Evolutionary conservation across 92 coral and sea anemone species (phyloP), one percentile per base, ranked within the genome.

Genomic region (Epizoanthus fatuus): DNA sequence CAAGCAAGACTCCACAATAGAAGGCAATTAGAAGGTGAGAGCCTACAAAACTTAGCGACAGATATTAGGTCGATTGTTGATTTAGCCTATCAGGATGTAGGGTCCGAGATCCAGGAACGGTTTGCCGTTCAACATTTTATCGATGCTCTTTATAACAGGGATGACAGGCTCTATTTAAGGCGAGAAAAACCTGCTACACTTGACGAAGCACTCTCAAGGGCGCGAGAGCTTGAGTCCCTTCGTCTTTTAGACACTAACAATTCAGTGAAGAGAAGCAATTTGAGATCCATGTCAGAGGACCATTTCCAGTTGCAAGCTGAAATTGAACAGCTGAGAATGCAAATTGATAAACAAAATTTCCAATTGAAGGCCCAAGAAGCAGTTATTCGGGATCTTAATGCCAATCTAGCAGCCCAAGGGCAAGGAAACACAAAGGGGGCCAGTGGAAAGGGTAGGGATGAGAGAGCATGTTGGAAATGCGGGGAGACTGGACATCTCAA

Each of bases 91-190:
- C 35, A 29, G 35, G 35, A 29, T 29, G 35, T 29, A 29, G 35
- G 35, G 35, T 29, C 35, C 35, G 35, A 29, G 35, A 29, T 29
- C 35, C 35, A 89, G 86, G 81, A 76, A 51, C 51, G 80, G 67
- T 38, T 13, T 69, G 84, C 80, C n/a, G 89, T 89, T 3, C 90
- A 89, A 80, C 86, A 86, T 55, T 90, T 90, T 22, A 84, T 90
- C 22, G 91, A 90, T 56, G 93, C 91, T 3, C 15, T 90, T 32
- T 19, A 17, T 56, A 2, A 56, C 20, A 56, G n/a, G n/a, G 62
- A 86, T 9, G 85, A 86, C 63, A 63, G 86, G 53, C 54, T 87
- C 58, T 69, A 76, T 54, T 70, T 80, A 39, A 75, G 81, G 54
- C 83, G 81, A 40, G 64, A 68, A 63, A 87, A 80, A 79, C 83